A percentile compares a stretch with the other conserved stretches of the same genome.
These are phyloP conservation scores for Oriolus oriolus DNA, from an alignment of 2,113 vertebrate species.

Conservation along the genomic window DNA sequence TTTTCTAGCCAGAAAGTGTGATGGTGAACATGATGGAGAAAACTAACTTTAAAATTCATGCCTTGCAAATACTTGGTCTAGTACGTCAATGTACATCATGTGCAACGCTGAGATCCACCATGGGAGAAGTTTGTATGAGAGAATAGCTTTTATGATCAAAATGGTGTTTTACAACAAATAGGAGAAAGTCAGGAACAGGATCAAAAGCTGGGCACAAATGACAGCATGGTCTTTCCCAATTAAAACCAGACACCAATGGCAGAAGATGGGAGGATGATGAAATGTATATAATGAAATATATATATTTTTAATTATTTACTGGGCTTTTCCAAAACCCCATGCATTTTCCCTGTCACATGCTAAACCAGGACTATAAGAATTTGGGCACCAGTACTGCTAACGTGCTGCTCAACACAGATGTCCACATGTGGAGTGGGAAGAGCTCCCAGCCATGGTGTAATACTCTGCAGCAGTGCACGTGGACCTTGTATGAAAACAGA, in stretches of 20 bases:
- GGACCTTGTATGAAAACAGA: no score
- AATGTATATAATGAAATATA: background rate
- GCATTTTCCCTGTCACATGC: background rate
- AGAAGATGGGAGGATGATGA: background rate
- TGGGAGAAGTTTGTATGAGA: slow-evolving; percentile 1
- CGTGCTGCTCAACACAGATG: accelerated
- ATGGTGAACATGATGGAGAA: slow-evolving; percentile 66
- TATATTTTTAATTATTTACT: background rate
- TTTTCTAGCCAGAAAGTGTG: slow-evolving; percentile 51
- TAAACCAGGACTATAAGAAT: background rate
- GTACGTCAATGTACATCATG: slow-evolving; percentile 29
- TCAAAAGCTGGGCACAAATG: background rate
- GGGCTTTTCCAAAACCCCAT: background rate
- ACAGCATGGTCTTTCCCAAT: background rate
- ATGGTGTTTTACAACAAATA: background rate
- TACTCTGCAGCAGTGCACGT: background rate
- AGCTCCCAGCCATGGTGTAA: background rate
- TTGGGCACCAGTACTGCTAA: background rate
- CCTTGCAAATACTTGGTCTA: slow-evolving; percentile 62
- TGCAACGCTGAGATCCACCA: slow-evolving; percentile 52
- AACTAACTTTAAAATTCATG: slow-evolving; percentile 66
- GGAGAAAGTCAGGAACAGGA: background rate
- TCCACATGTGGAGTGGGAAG: background rate
- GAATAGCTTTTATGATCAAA: background rate
- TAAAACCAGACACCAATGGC: background rate